A percentile compares a stretch with the other conserved stretches of the same genome.
phyloP scores from a whole-genome alignment of 2,113 vertebrate species.

The Cyprinodon brontotheroides region DNA sequence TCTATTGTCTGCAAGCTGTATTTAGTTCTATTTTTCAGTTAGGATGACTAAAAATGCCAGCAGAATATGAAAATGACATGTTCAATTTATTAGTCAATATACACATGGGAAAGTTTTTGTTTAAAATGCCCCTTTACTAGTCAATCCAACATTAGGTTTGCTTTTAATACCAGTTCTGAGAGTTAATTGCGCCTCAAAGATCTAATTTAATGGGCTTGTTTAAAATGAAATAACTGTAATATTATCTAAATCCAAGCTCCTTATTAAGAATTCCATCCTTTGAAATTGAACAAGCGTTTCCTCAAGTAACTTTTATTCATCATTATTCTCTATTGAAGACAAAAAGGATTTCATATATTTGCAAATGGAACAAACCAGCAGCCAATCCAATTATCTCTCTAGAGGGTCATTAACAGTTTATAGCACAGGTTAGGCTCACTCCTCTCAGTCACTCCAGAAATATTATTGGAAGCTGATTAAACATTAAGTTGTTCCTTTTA shows the following conservation, averaged over 20 bases:
- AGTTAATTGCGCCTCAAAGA: not conserved
- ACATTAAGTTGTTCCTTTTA: conserved; percentile 44
- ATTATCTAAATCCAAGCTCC: not conserved
- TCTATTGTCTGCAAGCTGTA: too few relatives aligned
- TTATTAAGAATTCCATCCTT: not conserved
- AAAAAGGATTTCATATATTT: not conserved
- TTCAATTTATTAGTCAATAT: too few relatives aligned
- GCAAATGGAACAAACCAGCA: not conserved
- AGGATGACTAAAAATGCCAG: too few relatives aligned
- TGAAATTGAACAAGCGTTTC: not conserved
- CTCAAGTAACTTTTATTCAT: not conserved
- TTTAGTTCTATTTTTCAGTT: too few relatives aligned
- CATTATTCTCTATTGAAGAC: not conserved
- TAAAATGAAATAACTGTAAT: not conserved
- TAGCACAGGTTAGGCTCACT: not conserved
- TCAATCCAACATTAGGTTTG: not conserved
- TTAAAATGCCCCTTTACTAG: not conserved
- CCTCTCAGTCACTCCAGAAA: conserved; percentile 21
- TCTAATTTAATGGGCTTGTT: not conserved
- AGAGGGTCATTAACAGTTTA: not conserved
- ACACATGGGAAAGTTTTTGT: not conserved
- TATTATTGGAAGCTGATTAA: conserved; percentile 30
- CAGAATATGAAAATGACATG: too few relatives aligned
- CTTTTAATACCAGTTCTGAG: not conserved
- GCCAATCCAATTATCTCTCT: not conserved